A percentile compares a stretch with the other conserved stretches of the same genome.
Conservation (phyloP, 1,140 invertebrate species). For the Drosophila teissieri region DNA sequence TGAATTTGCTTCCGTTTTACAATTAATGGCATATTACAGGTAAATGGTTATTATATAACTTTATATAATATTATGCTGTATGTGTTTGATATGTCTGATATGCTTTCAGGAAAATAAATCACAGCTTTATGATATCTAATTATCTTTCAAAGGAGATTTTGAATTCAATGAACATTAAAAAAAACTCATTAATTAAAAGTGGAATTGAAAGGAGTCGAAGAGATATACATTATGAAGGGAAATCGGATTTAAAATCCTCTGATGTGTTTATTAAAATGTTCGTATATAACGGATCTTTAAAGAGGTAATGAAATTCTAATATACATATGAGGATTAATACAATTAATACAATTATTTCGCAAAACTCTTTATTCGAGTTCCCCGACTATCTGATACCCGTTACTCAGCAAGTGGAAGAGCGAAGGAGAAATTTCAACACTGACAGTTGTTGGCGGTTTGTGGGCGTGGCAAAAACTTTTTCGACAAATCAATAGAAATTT, state of each 20-base stretch:
- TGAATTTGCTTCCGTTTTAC: neutral
- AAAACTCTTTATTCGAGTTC: no score
- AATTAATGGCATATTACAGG: conserved; percentile 21
- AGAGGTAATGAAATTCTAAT: neutral
- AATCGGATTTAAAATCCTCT: neutral
- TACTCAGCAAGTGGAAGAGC: no score
- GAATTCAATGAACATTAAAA: neutral
- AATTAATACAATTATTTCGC: no score
- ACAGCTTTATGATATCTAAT: neutral
- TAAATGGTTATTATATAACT: neutral
- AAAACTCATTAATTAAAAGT: neutral
- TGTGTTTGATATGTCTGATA: neutral
- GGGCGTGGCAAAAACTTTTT: no score
- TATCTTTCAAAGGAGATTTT: conserved; percentile 1
- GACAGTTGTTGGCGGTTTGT: no score
- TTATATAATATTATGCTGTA: neutral
- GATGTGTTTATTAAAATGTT: neutral
- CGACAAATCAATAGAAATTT: no score
- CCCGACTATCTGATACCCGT: no score
- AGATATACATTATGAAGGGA: no score
- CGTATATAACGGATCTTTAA: neutral
- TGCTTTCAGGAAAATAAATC: neutral
- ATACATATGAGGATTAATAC: no score
- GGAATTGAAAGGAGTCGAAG: neutral
- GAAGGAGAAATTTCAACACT: no score